phyloP scores from a whole-genome alignment of 2,888 invertebrate species.

The Mystacides longicornis region DNA sequence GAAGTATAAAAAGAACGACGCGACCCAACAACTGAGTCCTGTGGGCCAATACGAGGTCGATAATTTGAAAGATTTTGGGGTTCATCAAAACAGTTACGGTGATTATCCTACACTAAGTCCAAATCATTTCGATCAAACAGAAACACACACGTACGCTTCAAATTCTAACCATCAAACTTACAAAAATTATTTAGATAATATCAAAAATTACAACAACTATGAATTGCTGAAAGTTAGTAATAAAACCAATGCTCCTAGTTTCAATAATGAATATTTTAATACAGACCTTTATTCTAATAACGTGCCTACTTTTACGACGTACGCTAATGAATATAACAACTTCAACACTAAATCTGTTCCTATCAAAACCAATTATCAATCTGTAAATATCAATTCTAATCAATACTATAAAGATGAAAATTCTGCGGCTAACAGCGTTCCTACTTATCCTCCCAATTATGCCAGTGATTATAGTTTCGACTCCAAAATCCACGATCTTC shows the following conservation, averaged over 20 bases:
- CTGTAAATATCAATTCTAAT: too few relatives aligned
- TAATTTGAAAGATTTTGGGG: slow-evolving; percentile 7
- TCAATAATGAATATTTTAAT: neutral
- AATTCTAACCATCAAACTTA: neutral
- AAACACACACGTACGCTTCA: neutral
- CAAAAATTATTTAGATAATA: neutral
- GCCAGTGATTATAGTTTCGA: slow-evolving; percentile 16
- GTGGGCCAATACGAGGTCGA: neutral
- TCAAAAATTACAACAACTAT: neutral
- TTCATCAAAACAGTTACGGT: slow-evolving; percentile 15
- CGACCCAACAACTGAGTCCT: neutral
- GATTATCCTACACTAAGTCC: neutral
- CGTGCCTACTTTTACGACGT: too few relatives aligned
- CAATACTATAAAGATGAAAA: too few relatives aligned
- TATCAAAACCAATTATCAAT: too few relatives aligned
- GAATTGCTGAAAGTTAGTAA: neutral
- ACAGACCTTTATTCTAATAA: neutral
- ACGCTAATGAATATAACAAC: neutral
- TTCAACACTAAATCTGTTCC: too few relatives aligned
- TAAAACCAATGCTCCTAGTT: neutral
- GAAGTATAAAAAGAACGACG: neutral
- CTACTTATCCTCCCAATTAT: slow-evolving; percentile 3
- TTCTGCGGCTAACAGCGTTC: neutral
- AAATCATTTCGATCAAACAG: neutral
- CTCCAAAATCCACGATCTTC: neutral